These are phyloP conservation scores for Hemistola chrysoprasaria DNA, from an alignment of 2,888 invertebrate species.

Conservation along the genomic window DNA sequence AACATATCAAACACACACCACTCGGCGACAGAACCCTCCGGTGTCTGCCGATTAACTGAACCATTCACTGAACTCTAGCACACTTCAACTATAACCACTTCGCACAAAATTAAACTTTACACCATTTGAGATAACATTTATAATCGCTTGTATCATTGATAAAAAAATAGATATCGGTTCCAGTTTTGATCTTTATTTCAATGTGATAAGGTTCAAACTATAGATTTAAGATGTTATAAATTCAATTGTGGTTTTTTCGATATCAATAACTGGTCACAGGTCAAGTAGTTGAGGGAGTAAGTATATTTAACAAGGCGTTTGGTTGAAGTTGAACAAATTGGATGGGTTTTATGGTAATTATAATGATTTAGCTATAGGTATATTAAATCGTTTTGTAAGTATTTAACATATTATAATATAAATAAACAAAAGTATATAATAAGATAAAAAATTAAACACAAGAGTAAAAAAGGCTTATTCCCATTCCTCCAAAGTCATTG, in stretches of 20 bases:
- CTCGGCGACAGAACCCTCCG: slow-evolving; percentile 38
- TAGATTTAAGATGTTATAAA: slow-evolving; percentile 23
- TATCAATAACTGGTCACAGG: slow-evolving; percentile 59
- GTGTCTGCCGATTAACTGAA: slow-evolving; percentile 65
- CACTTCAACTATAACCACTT: slow-evolving; percentile 35
- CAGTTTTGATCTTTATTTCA: too few species aligned
- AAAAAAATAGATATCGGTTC: too few species aligned
- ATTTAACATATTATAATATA: too few species aligned
- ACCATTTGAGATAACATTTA: neutral
- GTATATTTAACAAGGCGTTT: slow-evolving; percentile 24
- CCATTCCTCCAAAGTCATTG: too few species aligned
- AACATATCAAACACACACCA: slow-evolving; percentile 63
- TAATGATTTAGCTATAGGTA: too few species aligned
- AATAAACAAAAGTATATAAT: too few species aligned
- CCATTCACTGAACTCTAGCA: slow-evolving; percentile 63
- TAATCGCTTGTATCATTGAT: neutral
- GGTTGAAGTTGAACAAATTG: too few species aligned
- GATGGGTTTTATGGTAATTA: too few species aligned
- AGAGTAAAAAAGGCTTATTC: too few species aligned
- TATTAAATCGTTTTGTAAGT: too few species aligned
- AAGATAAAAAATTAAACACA: too few species aligned
- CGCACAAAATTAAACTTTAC: slow-evolving; percentile 35
- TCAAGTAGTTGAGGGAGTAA: slow-evolving; percentile 27
- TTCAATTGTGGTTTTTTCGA: slow-evolving; percentile 50
- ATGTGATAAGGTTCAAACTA: too few species aligned